Evolutionary conservation across 2,113 vertebrate species (phyloP), one percentile per base, ranked within the genome.

Genomic region (Podocnemis expansa): DNA sequence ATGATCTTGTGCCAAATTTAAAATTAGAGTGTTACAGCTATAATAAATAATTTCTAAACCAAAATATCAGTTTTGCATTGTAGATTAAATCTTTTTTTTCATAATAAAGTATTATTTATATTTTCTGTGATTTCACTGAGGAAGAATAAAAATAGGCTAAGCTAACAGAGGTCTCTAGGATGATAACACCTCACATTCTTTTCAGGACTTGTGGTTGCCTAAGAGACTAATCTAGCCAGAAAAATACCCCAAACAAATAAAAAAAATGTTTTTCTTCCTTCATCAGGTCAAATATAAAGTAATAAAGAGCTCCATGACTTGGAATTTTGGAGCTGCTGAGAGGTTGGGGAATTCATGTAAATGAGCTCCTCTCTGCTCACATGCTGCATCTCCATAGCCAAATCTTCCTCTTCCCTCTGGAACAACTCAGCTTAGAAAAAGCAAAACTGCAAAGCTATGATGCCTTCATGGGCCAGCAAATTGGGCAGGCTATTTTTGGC

Each of bases 251-350:
- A 58, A 56, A 21, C 29, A 34, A 63, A 10, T 19, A 70, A 70
- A n/a, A 4, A 38, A 70, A 67, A 8, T 38, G 95, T 63, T 41
- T 4, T 16, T 56, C 58, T 85, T 88, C 73, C 86, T 93, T 93
- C 58, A 93, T n/a, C 24, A 88, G 22, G 38, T 19, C 94, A 87
- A 94, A 91, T 93, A 90, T 79, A 52, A 56, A 92, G 41, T 47
- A 91, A 82, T 88, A 3, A 5, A 31, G 86, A 92, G 51, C 19
- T 88, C 19, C 82, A 51, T 82, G 81, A 81, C 70, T 55, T 78
- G 75, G 85, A 95, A 82, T 85, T 87, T 70, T 16, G 56, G 82
- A 96, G 84, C 58, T 56, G 17, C 9, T 78, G 89, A 90, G 67
- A 79, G 7, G 47, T 92, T 2, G 60, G 29, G 43, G 58, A 95